Evolutionary conservation across 2,113 vertebrate genomes (phyloP).

Genomic region (Petromus typicus): DNA sequence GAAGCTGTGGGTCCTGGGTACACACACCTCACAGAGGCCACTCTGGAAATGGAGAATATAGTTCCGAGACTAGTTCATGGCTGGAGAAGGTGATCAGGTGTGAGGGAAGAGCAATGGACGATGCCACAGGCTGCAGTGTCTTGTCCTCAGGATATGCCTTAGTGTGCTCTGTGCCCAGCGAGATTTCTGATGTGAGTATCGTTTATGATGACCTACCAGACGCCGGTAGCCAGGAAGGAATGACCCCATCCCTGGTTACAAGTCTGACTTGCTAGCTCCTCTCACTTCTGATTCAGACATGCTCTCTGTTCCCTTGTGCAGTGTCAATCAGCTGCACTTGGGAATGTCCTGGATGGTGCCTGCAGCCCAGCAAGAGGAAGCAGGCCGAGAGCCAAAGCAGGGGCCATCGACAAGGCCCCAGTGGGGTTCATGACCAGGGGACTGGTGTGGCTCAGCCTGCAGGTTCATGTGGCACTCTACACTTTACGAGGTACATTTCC

Average conservation of each 20-base stretch:
- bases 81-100: not conserved
- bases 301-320: not conserved
- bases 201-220: not conserved
- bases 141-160: not conserved
- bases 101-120: not conserved
- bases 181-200: not conserved
- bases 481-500: not conserved
- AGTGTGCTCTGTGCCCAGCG: not conserved
- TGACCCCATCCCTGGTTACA: not conserved
- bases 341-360: not conserved
- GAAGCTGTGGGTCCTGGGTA: not conserved
- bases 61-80: not conserved
- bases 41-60: not conserved
- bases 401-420: not conserved
- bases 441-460: not conserved
- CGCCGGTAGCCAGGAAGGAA: not conserved
- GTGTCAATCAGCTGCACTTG: not conserved
- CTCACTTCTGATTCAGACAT: not conserved
- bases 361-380: accelerated
- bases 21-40: not conserved
- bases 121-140: not conserved
- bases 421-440: not conserved
- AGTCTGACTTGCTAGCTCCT: not conserved
- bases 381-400: accelerated
- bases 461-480: accelerated